A percentile compares a stretch with the other conserved stretches of the same genome.
Evolutionary conservation across 2,888 invertebrate species (phyloP).

Genomic region (Lamellibrachia satsuma): DNA sequence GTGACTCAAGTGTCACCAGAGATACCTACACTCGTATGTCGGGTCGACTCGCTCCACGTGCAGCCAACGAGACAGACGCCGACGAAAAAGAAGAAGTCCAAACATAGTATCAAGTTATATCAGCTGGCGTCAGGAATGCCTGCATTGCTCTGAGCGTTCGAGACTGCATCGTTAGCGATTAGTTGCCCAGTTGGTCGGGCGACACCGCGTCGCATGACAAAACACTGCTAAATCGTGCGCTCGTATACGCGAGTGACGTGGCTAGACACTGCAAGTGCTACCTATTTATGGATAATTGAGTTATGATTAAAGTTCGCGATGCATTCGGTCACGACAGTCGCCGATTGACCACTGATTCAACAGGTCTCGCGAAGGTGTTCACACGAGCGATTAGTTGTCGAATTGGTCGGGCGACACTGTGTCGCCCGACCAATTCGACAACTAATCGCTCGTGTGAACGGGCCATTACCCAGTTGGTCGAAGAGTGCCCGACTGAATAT

Average conservation of each 20-base stretch:
- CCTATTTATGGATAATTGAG: too few relatives aligned
- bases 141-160: neutral
- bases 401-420: too few relatives aligned
- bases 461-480: neutral
- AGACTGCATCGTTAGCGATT: neutral
- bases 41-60: neutral
- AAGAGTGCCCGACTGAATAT: neutral
- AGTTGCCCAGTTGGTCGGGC: too few relatives aligned
- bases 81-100: conserved; percentile 12
- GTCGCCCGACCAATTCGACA: too few relatives aligned
- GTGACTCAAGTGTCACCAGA: neutral
- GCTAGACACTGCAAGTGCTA: too few relatives aligned
- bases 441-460: too few relatives aligned
- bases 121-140: neutral
- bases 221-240: neutral
- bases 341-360: too few relatives aligned
- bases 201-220: neutral
- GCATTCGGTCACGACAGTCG: too few relatives aligned
- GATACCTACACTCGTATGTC: neutral
- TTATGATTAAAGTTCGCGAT: too few relatives aligned
- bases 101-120: neutral
- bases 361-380: too few relatives aligned
- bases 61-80: neutral
- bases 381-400: too few relatives aligned
- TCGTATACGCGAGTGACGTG: too few relatives aligned